These are phyloP conservation scores for Rhorus exstirpatorius DNA, from an alignment of 2,888 invertebrate species.

Conservation along the genomic window DNA sequence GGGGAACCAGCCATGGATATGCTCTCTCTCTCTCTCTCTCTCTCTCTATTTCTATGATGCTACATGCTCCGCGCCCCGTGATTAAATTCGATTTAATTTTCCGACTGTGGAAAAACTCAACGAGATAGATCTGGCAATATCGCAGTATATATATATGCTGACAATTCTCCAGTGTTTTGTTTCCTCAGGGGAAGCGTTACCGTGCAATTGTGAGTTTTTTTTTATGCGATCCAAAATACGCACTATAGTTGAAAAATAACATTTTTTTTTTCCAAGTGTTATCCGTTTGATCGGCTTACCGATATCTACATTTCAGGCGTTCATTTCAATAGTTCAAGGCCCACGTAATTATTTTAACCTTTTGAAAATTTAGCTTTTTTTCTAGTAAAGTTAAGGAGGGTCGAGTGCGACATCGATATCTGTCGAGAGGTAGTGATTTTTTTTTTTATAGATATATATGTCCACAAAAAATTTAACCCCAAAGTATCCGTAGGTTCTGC, in stretches of 20 bases:
- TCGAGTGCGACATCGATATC: too few species aligned
- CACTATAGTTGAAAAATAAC: background rate
- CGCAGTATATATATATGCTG: background rate
- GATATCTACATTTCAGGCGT: too few species aligned
- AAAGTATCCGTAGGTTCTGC: too few species aligned
- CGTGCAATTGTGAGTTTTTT: conserved; percentile 3
- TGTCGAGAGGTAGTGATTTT: too few species aligned
- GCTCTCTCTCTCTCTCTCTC: conserved; percentile 15
- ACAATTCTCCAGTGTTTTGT: conserved; percentile 14
- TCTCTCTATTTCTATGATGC: conserved; percentile 31
- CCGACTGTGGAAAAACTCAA: conserved; percentile 69
- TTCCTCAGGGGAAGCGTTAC: conserved; percentile 39
- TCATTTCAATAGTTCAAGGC: too few species aligned
- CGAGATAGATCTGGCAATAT: conserved; percentile 38
- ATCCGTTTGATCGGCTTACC: too few species aligned
- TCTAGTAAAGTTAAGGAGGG: too few species aligned
- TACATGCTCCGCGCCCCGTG: conserved; percentile 66
- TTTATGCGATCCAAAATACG: background rate
- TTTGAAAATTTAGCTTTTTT: too few species aligned
- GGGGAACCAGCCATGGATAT: conserved; percentile 40
- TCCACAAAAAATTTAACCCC: too few species aligned
- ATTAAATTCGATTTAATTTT: conserved; percentile 85
- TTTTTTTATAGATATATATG: too few species aligned
- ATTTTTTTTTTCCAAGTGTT: background rate
- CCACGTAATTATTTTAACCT: too few species aligned